Evolutionary conservation across 2,797 vertebrate genomes (phyloP), one percentile per base, ranked within the genome.

Genomic region (Adelosebastes latens): DNA sequence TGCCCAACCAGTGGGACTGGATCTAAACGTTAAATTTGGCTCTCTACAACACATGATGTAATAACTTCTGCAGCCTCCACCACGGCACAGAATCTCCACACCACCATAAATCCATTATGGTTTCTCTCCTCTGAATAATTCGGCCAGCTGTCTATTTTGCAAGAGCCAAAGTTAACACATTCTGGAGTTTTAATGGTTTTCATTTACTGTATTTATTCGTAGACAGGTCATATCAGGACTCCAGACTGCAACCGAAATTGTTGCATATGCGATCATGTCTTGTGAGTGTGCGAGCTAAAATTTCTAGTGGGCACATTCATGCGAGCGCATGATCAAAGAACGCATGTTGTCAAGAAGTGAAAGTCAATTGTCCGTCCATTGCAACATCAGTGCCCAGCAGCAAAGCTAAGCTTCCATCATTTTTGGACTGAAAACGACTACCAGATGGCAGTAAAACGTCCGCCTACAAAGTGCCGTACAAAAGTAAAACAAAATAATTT

Each of bases 41-140:
- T 77, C 32, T 4, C 36, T 65, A 16, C 13, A 8, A 16, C 65
- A 77, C 27, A 61, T 60, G 29, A 75, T 42, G 52, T 34, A 65
- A 39, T 29, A 12, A 42, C 20, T 22, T 74, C 20, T 68, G 39
- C 65, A 56, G 52, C 58, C 60, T 25, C 60, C 25, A 24, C 3
- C 6, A 32, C 0, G 29, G n/a, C 25, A n/a, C 14, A 58, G 22
- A 29, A 34, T 31, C 62, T 46, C 42, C 55, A 61, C 53, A 52
- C 56, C 8, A 52, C 4, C 1, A 32, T 27, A 49, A 34, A 65
- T 53, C 25, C 49, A 32, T 58, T 10, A 29, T 11, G 8, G 61
- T 64, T 7, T 64, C 46, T 65, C 36, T 65, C 9, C 14, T 66
- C 53, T 46, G 24, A 70, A 46, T 4, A 55, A 68, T 36, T 10